These are phyloP conservation scores for Neomonachus schauinslandi DNA, from an alignment of 2,113 vertebrate species.

Conservation along the genomic window DNA sequence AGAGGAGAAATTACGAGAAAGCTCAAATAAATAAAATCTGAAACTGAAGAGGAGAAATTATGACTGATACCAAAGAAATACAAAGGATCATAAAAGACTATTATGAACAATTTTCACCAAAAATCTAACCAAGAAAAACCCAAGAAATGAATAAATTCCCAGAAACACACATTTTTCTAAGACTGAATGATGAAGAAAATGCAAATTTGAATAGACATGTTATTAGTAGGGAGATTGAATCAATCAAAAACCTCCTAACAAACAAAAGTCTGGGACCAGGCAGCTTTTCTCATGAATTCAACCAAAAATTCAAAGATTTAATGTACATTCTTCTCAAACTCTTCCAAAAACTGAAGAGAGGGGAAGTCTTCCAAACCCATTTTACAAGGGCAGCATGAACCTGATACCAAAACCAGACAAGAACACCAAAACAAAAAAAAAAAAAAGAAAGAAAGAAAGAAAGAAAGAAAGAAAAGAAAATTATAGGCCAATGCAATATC, in stretches of 20 bases:
- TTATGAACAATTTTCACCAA: not conserved
- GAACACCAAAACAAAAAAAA: not conserved
- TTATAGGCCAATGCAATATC: not conserved
- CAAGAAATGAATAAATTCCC: not conserved
- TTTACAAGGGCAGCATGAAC: not conserved
- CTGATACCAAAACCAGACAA: not conserved
- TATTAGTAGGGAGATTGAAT: not conserved
- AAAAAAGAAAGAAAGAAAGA: fast-evolving
- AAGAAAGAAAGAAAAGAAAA: not conserved
- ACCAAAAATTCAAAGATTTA: not conserved
- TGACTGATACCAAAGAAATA: not conserved
- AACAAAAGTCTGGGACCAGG: not conserved
- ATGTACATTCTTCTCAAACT: not conserved
- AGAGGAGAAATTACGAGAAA: not conserved
- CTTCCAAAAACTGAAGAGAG: not conserved
- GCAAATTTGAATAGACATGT: not conserved
- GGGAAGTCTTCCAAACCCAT: not conserved
- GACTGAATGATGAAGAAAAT: not conserved
- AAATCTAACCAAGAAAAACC: not conserved
- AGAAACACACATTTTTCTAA: not conserved
- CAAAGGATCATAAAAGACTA: not conserved
- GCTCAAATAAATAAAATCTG: not conserved
- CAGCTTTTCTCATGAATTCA: not conserved
- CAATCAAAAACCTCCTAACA: not conserved
- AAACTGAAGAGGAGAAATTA: not conserved